Conservation (phyloP, 2,888 invertebrate species). For the Hermaeophaga mercurialis region DNA sequence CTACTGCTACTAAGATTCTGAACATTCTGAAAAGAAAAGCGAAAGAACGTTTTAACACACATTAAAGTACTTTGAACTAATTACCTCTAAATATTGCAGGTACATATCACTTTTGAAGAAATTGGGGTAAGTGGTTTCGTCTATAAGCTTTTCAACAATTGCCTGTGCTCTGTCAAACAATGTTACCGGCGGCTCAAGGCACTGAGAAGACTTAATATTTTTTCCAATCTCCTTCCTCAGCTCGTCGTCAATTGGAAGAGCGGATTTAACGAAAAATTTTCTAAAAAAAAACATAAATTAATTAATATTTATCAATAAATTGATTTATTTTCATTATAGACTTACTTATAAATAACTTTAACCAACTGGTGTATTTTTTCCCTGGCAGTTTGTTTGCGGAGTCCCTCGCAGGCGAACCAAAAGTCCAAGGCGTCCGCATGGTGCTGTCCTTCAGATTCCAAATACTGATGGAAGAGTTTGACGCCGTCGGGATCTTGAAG, state of each 20-base stretch:
- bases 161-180: constrained; percentile 78
- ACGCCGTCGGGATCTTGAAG: constrained; percentile 91
- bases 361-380: constrained; percentile 76
- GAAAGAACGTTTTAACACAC: too few relatives aligned
- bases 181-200: constrained; percentile 63
- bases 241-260: constrained; percentile 78
- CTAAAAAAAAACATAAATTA: constrained; percentile 40
- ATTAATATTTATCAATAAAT: too few relatives aligned
- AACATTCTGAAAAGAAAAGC: constrained; percentile 48
- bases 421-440: constrained; percentile 85
- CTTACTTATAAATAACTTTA: constrained; percentile 81
- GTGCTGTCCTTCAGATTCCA: constrained; percentile 77
- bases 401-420: constrained; percentile 92
- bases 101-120: constrained; percentile 93
- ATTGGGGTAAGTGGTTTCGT: constrained; percentile 87
- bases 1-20: constrained; percentile 53
- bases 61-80: constrained; percentile 52
- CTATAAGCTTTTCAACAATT: constrained; percentile 80
- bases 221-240: constrained; percentile 78
- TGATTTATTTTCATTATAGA: constrained; percentile 19
- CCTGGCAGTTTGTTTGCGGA: constrained; percentile 77
- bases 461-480: constrained; percentile 81
- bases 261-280: constrained; percentile 48
- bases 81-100: constrained; percentile 79
- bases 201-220: constrained; percentile 74